Base-by-base conservation (phyloP, 1,140 invertebrate genomes). In the Tetragonula clypearis region DNA sequence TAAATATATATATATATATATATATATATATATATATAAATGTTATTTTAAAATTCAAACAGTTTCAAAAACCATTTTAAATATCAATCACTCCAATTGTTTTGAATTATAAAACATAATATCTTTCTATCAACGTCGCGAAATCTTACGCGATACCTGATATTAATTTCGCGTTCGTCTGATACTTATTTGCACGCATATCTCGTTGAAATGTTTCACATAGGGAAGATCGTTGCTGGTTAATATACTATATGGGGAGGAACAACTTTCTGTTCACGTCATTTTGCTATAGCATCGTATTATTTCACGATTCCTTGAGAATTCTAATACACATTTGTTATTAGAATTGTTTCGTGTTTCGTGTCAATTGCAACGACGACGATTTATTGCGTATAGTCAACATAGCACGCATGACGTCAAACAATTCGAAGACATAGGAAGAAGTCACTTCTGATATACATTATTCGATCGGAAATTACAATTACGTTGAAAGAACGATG, bases 401-500 rank as follows among this genome's bases (percentile, higher is more conserved):
- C 35, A 2, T 21, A 14, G 1, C 4, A 12, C 41, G 14, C 12
- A 9, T 71, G 30, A 41, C 68, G 21, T 41, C 0, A 35, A 71
- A 6, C 11, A 23, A 41, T 71, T 41, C 19, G 17, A 30, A 19
- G 17, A 19, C 17, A 21, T 35, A 69, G 19, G 41, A 41, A 69
- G 4, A 69, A 23, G 12, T 21, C 49, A 8, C 19, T 30, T 21
- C 3, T 19, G 55, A 26, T 9, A n/a, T 21, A 14, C n/a, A 21
- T 21, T 35, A 17, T 49, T 9, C 41, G 0, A 41, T 41, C 19
- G 72, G 49, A 3, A 82, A 82, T 55, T 75, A 35, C 8, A 65
- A 82, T 82, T 82, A 82, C 9, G 26, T 17, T 82, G 66, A 82
- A 74, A 82, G 71, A 56, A 1, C 49, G 35, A 12, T 11, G 23